Evolutionary conservation across 2,797 vertebrate genomes (phyloP), one percentile per base, ranked within the genome.

Genomic region (Oreortyx pictus): DNA sequence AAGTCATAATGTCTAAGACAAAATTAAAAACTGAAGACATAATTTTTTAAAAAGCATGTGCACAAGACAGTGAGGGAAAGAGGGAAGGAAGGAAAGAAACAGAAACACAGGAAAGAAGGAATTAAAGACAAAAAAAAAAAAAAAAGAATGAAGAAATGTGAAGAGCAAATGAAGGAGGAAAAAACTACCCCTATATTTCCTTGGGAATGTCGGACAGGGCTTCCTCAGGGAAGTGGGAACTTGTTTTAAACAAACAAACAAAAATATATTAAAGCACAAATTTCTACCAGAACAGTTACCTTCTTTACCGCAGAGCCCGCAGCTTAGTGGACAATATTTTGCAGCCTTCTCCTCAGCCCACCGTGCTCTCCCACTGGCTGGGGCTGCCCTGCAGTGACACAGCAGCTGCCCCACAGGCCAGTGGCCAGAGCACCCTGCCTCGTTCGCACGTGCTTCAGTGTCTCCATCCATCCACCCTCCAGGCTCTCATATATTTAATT

Each of bases 211-310:
- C 27, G 4, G 88, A 97, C 86, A 62, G 94, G 89, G 92, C 96
- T 96, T 97, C 96, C 95, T 96, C 86, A 95, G 95, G 97, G 96
- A 96, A 97, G 95, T 95, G 93, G 86, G 70, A 96, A 96, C 96
- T 97, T 96, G 92, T 97, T 97, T 97, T 94, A 96, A 97, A 95
- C 82, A 94, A 95, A 91, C 90, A 94, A 93, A 95, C 94, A 96
- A 90, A 93, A 96, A 94, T 94, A 94, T 97, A 97, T 97, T 97
- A 98, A 98, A 98, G 98, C 98, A 98, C 98, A 98, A 98, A 96
- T 98, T 98, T 98, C 96, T 98, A 97, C 96, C 84, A 66, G 88
- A 98, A 97, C 97, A 97, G 94, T 97, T 97, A 98, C 96, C 96
- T 97, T 97, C 97, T 97, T 97, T 97, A 95, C 97, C 95, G 91